Evolutionary conservation across 2,888 invertebrate genomes (phyloP).

Genomic region (Acanthoscelides obtectus): DNA sequence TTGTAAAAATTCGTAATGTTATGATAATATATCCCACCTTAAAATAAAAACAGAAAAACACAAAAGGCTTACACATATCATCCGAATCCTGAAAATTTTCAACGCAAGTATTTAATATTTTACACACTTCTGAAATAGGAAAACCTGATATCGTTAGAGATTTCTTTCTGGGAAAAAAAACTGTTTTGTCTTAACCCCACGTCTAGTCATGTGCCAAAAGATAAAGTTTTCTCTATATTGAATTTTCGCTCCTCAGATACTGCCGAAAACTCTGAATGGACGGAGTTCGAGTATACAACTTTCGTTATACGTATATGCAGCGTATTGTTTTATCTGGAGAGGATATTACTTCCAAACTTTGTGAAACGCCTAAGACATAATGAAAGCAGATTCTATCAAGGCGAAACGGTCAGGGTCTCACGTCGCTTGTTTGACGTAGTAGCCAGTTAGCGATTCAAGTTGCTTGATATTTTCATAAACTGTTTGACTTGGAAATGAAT

Average conservation of each 20-base stretch:
- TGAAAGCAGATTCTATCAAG: background rate
- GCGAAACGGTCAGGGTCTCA: no score
- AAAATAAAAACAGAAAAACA: no score
- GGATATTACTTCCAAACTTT: background rate
- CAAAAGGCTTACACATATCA: no score
- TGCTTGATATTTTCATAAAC: no score
- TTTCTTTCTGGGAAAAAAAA: background rate
- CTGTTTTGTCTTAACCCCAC: background rate
- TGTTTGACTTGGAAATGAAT: no score
- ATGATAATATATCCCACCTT: no score
- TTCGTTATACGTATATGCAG: background rate
- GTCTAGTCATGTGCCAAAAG: background rate
- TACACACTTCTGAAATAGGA: background rate
- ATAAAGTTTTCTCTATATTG: background rate
- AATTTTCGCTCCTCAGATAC: background rate
- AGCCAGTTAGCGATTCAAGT: no score
- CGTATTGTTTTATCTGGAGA: background rate
- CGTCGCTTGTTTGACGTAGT: no score
- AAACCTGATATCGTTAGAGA: background rate
- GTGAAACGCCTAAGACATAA: background rate
- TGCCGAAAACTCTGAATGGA: background rate
- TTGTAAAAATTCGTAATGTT: no score
- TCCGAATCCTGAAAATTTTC: no score
- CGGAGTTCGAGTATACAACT: background rate
- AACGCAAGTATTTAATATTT: no score